Conservation (phyloP, 2,888 invertebrate genomes). For the Buathra laborator region DNA sequence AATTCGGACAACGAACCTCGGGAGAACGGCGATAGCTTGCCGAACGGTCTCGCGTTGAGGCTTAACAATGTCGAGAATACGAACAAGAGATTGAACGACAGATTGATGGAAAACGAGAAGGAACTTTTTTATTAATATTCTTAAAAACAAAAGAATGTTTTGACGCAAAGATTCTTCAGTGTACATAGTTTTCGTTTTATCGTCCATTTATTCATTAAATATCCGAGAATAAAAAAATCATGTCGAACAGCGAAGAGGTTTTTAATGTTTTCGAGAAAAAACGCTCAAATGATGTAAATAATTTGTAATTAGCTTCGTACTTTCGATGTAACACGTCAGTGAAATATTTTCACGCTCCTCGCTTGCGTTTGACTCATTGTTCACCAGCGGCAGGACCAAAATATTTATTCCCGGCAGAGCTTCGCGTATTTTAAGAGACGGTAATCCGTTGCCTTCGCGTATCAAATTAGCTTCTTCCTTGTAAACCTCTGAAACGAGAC, state of each 20-base stretch:
- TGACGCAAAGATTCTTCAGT: not conserved
- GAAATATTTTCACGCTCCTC: too few species aligned
- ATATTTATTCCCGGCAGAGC: too few species aligned
- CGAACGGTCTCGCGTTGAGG: constrained; percentile 76
- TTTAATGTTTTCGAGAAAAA: constrained; percentile 48
- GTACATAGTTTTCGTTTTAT: constrained; percentile 21
- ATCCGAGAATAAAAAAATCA: constrained; percentile 26
- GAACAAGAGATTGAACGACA: constrained; percentile 79
- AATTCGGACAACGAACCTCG: constrained; percentile 54
- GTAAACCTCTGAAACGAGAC: constrained; percentile 81
- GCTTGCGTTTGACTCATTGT: too few species aligned
- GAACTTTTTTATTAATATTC: constrained; percentile 61
- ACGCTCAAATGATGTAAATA: too few species aligned
- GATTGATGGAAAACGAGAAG: constrained; percentile 76
- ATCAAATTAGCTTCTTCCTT: constrained; percentile 85
- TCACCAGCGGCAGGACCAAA: too few species aligned
- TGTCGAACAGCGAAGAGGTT: constrained; percentile 15
- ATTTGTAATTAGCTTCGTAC: too few species aligned
- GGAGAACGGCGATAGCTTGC: constrained; percentile 71
- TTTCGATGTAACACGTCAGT: too few species aligned
- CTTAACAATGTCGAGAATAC: constrained; percentile 77
- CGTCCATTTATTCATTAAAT: not conserved
- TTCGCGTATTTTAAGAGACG: too few species aligned
- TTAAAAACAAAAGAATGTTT: not conserved
- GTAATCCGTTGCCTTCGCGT: too few species aligned